A percentile compares a stretch with the other conserved stretches of the same genome.
These are phyloP conservation scores for Lumbricus terrestris DNA, from an alignment of 2,888 invertebrate genomes.

Conservation along the genomic window DNA sequence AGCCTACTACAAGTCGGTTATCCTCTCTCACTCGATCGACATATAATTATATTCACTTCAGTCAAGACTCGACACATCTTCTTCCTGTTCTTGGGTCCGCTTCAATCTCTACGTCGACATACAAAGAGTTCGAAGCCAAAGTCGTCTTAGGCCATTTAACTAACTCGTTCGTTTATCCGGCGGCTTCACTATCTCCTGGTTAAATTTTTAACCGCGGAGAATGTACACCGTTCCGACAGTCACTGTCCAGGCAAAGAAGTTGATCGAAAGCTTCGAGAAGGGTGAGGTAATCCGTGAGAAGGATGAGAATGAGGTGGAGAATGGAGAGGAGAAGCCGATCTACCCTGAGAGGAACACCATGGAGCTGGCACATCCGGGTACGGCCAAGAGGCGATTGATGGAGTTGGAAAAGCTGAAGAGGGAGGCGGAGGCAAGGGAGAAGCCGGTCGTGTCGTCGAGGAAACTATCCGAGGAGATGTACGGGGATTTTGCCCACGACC, in stretches of 20 bases:
- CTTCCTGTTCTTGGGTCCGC: not conserved
- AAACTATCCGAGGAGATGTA: slow-evolving; percentile 4
- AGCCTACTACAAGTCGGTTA: no score
- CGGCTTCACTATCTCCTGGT: no score
- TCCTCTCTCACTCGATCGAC: no score
- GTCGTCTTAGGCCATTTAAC: no score
- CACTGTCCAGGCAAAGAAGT: not conserved
- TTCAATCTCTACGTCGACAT: not conserved
- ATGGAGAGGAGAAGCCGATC: not conserved
- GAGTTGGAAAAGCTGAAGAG: not conserved
- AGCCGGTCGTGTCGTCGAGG: not conserved
- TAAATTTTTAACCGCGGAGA: no score
- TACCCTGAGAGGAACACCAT: not conserved
- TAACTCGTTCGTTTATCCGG: no score
- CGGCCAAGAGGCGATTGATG: not conserved
- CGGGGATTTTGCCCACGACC: not conserved
- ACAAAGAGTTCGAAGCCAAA: no score
- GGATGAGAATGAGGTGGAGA: not conserved
- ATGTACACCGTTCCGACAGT: slow-evolving; percentile 23
- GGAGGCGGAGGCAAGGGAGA: not conserved
- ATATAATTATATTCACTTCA: not conserved
- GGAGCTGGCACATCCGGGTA: slow-evolving; percentile 21
- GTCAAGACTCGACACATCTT: not conserved
- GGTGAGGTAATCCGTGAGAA: not conserved
- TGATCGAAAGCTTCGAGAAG: slow-evolving; percentile 22